Evolutionary conservation across 2,888 invertebrate genomes (phyloP).

Genomic region (Auanema freiburgensis): DNA sequence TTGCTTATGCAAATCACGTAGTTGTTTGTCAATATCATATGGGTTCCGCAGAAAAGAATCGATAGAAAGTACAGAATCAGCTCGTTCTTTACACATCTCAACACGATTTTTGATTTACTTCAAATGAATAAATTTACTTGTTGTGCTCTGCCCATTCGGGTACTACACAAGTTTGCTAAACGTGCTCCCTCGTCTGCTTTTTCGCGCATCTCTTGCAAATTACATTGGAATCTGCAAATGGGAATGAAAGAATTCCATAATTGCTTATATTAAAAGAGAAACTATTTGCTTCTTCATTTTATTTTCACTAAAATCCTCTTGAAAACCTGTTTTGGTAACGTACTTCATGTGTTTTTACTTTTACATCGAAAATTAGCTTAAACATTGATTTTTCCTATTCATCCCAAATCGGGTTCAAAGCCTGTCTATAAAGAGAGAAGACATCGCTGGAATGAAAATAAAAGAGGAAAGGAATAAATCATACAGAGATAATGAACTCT

Average conservation of each 20-base stretch:
- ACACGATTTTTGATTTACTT: too few species aligned
- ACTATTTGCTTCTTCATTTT: constrained; percentile 4
- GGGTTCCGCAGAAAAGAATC: constrained; percentile 38
- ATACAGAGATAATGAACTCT: too few species aligned
- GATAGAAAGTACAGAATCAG: constrained; percentile 39
- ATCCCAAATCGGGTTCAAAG: too few species aligned
- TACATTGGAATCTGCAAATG: constrained; percentile 26
- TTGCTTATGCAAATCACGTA: constrained; percentile 34
- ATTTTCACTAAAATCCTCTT: too few species aligned
- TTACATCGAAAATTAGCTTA: too few species aligned
- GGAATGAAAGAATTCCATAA: background rate
- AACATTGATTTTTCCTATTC: too few species aligned
- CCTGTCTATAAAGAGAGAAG: too few species aligned
- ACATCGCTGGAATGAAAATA: too few species aligned
- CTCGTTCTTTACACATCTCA: constrained; percentile 43
- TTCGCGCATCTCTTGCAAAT: constrained; percentile 29
- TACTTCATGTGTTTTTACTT: too few species aligned
- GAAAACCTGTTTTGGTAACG: too few species aligned
- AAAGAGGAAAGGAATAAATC: too few species aligned
- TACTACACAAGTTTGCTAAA: constrained; percentile 45
- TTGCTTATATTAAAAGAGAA: background rate
- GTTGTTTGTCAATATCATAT: constrained; percentile 34
- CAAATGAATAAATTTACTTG: constrained; percentile 16
- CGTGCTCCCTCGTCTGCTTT: constrained; percentile 37
- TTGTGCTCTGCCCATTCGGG: constrained; percentile 44